A percentile compares a stretch with the other conserved stretches of the same genome.
Evolutionary conservation across 2,888 invertebrate genomes (phyloP).

Genomic region (Aradus depressus): DNA sequence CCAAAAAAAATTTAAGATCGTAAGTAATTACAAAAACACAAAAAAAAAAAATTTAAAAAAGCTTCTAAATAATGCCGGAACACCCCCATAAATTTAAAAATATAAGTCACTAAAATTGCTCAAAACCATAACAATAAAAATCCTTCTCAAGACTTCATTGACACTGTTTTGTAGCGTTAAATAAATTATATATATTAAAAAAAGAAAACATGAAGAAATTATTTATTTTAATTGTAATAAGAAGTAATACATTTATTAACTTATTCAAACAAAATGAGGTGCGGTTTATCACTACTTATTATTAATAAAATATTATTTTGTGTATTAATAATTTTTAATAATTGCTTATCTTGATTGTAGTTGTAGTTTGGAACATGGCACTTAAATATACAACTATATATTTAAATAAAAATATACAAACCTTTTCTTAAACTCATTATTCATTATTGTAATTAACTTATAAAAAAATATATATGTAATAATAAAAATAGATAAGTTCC

Average conservation of each 20-base stretch:
- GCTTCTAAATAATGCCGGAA: constrained; percentile 24
- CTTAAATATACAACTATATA: constrained; percentile 10
- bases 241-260: no score
- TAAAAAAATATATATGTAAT: no score
- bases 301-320: constrained; percentile 7
- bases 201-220: neutral
- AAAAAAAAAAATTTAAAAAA: constrained; percentile 5
- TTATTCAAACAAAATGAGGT: no score
- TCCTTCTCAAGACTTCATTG: constrained; percentile 24
- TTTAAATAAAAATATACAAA: constrained; percentile 11
- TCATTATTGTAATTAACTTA: no score
- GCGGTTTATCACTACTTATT: no score
- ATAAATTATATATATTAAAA: constrained; percentile 1
- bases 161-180: constrained; percentile 16
- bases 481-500: constrained; percentile 22
- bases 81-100: constrained; percentile 20
- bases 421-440: no score
- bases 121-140: constrained; percentile 28
- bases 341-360: constrained; percentile 19
- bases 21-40: neutral
- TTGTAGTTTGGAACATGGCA: constrained; percentile 11
- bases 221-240: constrained; percentile 1
- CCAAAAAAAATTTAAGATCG: no score
- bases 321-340: constrained; percentile 6
- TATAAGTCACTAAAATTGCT: constrained; percentile 28